Base-by-base conservation (phyloP, 2,888 invertebrate species). In the Erebia ligea region DNA sequence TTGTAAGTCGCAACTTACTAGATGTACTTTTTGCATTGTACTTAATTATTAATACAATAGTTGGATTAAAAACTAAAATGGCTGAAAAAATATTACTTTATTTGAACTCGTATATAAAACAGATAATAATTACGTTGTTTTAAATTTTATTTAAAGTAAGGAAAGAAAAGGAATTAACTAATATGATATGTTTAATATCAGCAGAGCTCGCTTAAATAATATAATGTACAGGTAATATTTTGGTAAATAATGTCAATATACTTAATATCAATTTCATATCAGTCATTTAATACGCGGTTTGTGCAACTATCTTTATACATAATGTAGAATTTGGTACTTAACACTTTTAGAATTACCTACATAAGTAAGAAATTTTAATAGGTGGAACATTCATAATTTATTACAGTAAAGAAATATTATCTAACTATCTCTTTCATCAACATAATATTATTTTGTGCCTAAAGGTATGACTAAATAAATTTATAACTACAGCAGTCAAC, bases 221-320 rank as follows among this genome's bases (percentile, higher is more conserved):
- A 21, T 62, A 48, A 21, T 86, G 85, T 88, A 87, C 84, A 87
- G 83, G 81, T 83, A 81, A 83, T 83, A 80, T 79, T 83, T 87
- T 86, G 86, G 86, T 88, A 89, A 89, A 86, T 86, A 85, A 90
- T 86, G 91, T 92, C 91, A 91, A 91, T 92, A 87, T 85, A 85
- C 81, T 82, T 86, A 81, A 90, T 91, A 92, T 91, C 91, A 89
- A 91, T 91, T 91, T 90, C 92, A 92, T 92, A 92, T 92, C 92
- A 91, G 80, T 82, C 82, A 74, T 82, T 76, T 83, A 84, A 80
- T 82, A 81, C 79, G 82, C 82, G 80, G 80, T 82, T 82, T 81
- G 82, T 81, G 81, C 82, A 82, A 77, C 80, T 81, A 82, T 82
- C 82, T 85, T 84, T 82, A 81, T 81, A 82, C 78, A 76, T 75